Evolutionary conservation across 2,888 invertebrate species (phyloP).

Genomic region (Acrobasis consociella): DNA sequence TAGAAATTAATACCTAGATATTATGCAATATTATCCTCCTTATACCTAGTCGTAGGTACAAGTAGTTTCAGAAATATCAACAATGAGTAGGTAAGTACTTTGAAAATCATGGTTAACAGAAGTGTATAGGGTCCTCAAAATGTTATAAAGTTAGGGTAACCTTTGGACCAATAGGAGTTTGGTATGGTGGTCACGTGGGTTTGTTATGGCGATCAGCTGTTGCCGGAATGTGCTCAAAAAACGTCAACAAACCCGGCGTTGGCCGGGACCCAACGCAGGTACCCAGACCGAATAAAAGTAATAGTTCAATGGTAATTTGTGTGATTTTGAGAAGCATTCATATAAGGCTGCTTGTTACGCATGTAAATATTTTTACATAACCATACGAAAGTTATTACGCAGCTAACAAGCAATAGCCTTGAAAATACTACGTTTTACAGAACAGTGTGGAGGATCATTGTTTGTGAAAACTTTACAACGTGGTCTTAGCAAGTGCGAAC

Average conservation of each 20-base stretch:
- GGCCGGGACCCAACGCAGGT: conserved; percentile 51
- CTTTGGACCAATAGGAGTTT: conserved; percentile 46
- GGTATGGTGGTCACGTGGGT: conserved; percentile 46
- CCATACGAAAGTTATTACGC: neutral
- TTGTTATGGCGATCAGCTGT: conserved; percentile 73
- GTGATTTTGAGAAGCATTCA: neutral
- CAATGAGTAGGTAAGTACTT: too few species aligned
- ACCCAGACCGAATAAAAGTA: conserved; percentile 45
- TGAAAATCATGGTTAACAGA: too few species aligned
- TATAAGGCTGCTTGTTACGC: neutral
- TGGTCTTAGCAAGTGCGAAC: too few species aligned
- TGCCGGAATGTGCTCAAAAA: conserved; percentile 66
- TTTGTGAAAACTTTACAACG: too few species aligned
- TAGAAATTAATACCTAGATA: too few species aligned
- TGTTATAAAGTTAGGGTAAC: conserved; percentile 42
- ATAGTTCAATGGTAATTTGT: neutral
- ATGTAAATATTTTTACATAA: neutral
- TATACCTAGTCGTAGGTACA: too few species aligned
- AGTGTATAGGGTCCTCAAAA: conserved; percentile 18
- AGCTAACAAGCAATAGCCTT: neutral
- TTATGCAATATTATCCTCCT: too few species aligned
- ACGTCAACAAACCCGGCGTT: conserved; percentile 55
- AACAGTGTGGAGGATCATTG: too few species aligned
- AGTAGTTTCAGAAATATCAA: too few species aligned
- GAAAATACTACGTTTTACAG: neutral